These are phyloP conservation scores for Heterocephalus glaber DNA, from an alignment of 2,113 vertebrate species.

Conservation along the genomic window DNA sequence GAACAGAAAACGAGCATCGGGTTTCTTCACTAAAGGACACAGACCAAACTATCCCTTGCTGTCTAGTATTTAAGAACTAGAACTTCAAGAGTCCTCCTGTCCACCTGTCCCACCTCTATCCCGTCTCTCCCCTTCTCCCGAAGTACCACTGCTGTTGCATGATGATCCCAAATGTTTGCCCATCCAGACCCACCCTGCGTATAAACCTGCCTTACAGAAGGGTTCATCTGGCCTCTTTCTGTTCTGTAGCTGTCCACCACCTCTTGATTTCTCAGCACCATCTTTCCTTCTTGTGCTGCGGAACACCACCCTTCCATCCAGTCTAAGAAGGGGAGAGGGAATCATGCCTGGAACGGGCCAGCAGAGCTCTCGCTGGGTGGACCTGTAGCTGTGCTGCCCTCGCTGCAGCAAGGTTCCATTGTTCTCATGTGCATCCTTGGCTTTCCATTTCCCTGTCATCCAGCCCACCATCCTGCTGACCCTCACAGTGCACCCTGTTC, in stretches of 20 bases:
- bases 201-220: slow-evolving; percentile 84
- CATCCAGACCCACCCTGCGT: slow-evolving; percentile 83
- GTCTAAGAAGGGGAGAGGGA: slow-evolving; percentile 48
- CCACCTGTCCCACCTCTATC: too few species aligned
- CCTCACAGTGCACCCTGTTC: slow-evolving; percentile 50
- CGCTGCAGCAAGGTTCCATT: slow-evolving; percentile 36
- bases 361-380: slow-evolving; percentile 62
- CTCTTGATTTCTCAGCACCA: slow-evolving; percentile 69
- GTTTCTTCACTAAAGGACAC: slow-evolving; percentile 94
- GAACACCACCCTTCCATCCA: slow-evolving; percentile 73
- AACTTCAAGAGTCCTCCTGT: slow-evolving; percentile 81
- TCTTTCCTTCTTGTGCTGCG: slow-evolving; percentile 68
- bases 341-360: slow-evolving; percentile 71
- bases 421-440: background rate
- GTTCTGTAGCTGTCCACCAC: too few species aligned
- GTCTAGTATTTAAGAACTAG: slow-evolving; percentile 82
- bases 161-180: slow-evolving; percentile 76
- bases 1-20: slow-evolving; percentile 99
- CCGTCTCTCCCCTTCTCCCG: slow-evolving; percentile 67
- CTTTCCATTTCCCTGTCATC: background rate
- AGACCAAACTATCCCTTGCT: slow-evolving; percentile 80
- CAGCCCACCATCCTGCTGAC: background rate
- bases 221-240: slow-evolving; percentile 72
- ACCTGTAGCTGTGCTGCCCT: slow-evolving; percentile 48
- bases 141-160: slow-evolving; percentile 83